A percentile compares a stretch with the other conserved stretches of the same genome.
Evolutionary conservation across 1,140 invertebrate genomes (phyloP).

Genomic region (Panagrolaimus sp.): DNA sequence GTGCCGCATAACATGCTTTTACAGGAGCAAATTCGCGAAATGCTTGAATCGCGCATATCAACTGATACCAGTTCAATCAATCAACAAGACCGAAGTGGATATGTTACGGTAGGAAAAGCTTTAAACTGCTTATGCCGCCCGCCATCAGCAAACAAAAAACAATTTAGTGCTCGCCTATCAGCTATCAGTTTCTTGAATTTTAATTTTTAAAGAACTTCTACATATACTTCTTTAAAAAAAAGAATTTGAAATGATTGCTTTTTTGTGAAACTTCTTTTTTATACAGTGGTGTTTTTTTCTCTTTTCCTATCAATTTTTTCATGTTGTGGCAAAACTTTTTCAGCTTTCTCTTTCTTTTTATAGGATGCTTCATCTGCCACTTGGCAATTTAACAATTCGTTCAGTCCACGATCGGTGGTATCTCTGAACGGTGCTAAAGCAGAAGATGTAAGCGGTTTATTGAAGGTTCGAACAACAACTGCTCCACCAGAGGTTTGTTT

Average conservation of each 20-base stretch:
- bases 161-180: too few species aligned
- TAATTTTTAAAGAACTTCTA: too few species aligned
- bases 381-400: conserved; percentile 54
- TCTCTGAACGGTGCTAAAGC: conserved; percentile 47
- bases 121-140: neutral
- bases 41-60: conserved; percentile 42
- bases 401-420: conserved; percentile 56
- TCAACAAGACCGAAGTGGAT: conserved; percentile 48
- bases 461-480: conserved; percentile 40
- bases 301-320: conserved; percentile 19
- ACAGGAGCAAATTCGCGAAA: conserved; percentile 50
- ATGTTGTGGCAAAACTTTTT: neutral
- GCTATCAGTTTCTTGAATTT: too few species aligned
- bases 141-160: neutral
- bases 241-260: too few species aligned
- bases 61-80: conserved; percentile 31
- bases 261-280: too few species aligned
- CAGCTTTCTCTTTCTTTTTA: conserved; percentile 24
- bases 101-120: conserved; percentile 45
- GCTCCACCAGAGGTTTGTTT: conserved; percentile 21
- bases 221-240: too few species aligned
- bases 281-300: neutral
- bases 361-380: conserved; percentile 56
- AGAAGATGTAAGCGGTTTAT: conserved; percentile 26
- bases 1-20: conserved; percentile 28